These are phyloP conservation scores for Myripristis murdjan DNA, from an alignment of 2,797 vertebrate species.

Conservation along the genomic window DNA sequence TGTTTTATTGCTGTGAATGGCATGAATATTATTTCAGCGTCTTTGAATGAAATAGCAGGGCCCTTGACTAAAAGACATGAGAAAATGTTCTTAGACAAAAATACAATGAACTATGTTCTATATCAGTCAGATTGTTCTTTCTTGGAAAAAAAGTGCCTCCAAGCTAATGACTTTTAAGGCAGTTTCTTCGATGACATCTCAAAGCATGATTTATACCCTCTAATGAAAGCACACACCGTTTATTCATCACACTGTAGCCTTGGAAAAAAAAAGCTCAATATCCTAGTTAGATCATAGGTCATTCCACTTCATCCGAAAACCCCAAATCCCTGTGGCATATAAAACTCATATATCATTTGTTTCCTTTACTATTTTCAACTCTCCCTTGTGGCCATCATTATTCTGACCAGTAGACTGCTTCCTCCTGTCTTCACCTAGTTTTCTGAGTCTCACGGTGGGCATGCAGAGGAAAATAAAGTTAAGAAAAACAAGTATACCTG, in stretches of 20 bases:
- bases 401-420: conserved; percentile 32
- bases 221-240: conserved; percentile 5
- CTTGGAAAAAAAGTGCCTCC: neutral
- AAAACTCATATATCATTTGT: conserved; percentile 58
- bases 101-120: neutral
- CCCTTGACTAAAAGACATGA: no score
- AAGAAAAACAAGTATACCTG: neutral
- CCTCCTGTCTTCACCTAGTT: conserved; percentile 45
- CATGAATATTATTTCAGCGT: neutral
- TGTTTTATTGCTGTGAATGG: neutral
- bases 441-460: conserved; percentile 9
- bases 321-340: conserved; percentile 33
- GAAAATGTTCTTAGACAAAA: neutral
- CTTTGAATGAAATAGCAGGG: no score
- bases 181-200: neutral
- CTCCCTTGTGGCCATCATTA: conserved; percentile 47
- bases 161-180: neutral
- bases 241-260: conserved; percentile 25
- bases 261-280: conserved; percentile 19
- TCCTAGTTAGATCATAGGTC: neutral
- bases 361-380: conserved; percentile 54
- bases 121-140: neutral
- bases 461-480: conserved; percentile 10
- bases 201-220: neutral
- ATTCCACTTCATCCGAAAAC: conserved; percentile 29